Percentiles rank a stretch among this genome's conserved stretches.
Conservation (phyloP, 2,888 invertebrate species). For the Lepidocyrtoides sp. region DNA sequence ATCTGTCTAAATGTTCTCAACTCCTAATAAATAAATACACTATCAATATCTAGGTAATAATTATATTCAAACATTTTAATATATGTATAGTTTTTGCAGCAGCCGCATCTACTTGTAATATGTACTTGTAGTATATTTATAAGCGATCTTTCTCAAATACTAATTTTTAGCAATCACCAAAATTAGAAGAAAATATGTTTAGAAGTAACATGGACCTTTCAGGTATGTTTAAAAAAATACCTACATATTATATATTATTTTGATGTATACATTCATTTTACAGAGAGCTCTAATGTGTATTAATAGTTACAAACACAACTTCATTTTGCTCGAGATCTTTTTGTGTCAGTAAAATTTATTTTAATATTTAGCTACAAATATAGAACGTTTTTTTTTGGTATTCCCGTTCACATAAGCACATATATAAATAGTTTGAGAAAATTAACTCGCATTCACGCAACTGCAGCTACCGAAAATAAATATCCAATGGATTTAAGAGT, state of each 20-base stretch:
- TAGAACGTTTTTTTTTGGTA: no score
- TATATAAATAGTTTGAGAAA: no score
- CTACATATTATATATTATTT: no score
- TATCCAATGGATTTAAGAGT: background rate
- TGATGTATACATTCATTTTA: background rate
- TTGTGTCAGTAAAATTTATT: slow-evolving; percentile 42
- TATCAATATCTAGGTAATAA: background rate
- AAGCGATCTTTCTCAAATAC: background rate
- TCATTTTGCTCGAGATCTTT: slow-evolving; percentile 19
- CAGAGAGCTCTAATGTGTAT: slow-evolving; percentile 15
- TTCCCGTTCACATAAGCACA: no score
- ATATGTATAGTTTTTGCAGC: background rate
- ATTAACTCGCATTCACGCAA: no score
- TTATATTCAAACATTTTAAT: background rate
- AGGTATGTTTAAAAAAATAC: no score
- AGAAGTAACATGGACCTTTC: background rate
- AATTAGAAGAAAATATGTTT: background rate
- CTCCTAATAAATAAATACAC: no score
- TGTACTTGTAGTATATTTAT: background rate
- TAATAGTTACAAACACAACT: background rate
- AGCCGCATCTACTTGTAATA: background rate
- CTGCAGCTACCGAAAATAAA: background rate
- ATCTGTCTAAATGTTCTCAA: slow-evolving; percentile 25
- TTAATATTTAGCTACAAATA: no score
- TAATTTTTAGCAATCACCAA: background rate